phyloP scores from a whole-genome alignment of 1,140 invertebrate species.

The Whitmania pigra region DNA sequence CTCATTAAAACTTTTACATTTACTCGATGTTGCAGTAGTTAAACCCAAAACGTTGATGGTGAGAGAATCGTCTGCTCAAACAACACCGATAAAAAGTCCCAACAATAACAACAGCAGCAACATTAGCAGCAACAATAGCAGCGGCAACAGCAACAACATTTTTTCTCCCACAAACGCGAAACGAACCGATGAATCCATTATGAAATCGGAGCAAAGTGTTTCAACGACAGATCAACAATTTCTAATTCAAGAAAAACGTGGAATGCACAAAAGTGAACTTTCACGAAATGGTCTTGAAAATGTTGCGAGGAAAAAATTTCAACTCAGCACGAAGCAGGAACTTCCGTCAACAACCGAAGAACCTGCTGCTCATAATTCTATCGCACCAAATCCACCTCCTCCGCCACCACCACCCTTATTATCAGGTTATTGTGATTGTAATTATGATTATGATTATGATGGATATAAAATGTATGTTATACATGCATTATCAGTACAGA shows the following conservation, averaged over 20 bases:
- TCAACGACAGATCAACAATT: neutral
- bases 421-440: no score
- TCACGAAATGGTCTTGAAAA: no score
- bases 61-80: constrained; percentile 23
- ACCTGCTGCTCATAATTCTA: neutral
- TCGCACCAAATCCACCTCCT: constrained; percentile 14
- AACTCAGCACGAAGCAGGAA: neutral
- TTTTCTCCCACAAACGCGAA: neutral
- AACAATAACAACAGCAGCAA: constrained; percentile 14
- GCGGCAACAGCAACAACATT: neutral
- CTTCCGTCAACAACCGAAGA: neutral
- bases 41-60: constrained; percentile 14
- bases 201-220: constrained; percentile 3
- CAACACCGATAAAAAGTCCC: constrained; percentile 15
- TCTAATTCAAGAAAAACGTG: neutral
- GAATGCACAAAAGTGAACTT: no score
- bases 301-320: neutral
- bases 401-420: constrained; percentile 28
- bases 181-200: neutral
- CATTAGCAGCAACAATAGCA: neutral
- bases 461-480: no score
- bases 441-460: neutral
- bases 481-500: no score
- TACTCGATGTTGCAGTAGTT: no score
- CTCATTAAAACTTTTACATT: no score